Evolutionary conservation across 2,888 invertebrate genomes (phyloP).

Genomic region (Chironomus tentans): DNA sequence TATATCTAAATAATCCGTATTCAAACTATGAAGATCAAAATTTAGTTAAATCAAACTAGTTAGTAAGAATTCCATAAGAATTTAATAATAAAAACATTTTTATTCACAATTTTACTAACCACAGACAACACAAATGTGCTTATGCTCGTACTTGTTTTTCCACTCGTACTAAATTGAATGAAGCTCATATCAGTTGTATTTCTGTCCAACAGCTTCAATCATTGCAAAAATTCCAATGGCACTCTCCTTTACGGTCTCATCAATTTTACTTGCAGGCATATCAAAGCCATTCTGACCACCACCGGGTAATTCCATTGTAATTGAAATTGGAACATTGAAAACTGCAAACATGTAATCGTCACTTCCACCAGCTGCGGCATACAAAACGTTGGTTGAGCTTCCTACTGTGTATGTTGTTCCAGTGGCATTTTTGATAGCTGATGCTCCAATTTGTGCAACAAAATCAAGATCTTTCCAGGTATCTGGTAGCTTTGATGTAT

Average conservation of each 20-base stretch:
- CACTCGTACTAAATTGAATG: no score
- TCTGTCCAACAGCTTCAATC: conserved; percentile 31
- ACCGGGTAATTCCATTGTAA: conserved; percentile 57
- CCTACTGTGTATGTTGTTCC: conserved; percentile 42
- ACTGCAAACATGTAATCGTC: conserved; percentile 55
- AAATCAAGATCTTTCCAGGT: conserved; percentile 40
- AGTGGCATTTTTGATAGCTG: conserved; percentile 37
- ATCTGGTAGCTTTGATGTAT: conserved; percentile 41
- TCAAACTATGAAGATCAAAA: no score
- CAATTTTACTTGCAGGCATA: conserved; percentile 47
- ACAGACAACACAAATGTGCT: no score
- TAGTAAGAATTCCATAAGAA: no score
- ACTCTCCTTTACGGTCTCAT: conserved; percentile 49
- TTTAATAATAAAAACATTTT: no score
- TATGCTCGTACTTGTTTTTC: no score
- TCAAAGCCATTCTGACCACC: conserved; percentile 48
- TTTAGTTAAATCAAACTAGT: no score
- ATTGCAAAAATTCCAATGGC: conserved; percentile 44
- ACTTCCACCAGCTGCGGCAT: conserved; percentile 34
- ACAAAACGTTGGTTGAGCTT: conserved; percentile 37
- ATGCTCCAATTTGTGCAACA: conserved; percentile 38
- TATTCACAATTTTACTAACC: no score
- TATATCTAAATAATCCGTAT: no score
- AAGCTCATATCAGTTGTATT: not conserved
- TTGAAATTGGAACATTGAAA: conserved; percentile 49